phyloP scores from a whole-genome alignment of 2,888 invertebrate genomes.

The Punctoribates punctum region DNA sequence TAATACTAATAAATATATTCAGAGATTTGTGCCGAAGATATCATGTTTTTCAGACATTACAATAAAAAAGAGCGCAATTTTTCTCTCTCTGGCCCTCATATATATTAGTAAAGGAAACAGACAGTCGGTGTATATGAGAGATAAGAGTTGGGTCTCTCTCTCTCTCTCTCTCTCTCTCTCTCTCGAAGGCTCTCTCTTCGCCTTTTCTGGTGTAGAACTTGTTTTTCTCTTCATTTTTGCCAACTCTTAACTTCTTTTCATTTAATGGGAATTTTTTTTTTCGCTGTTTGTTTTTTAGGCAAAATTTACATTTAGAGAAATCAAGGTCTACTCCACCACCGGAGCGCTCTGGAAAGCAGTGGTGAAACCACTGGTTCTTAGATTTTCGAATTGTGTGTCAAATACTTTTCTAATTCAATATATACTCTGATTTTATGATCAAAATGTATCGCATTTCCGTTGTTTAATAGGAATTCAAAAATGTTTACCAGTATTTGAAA shows the following conservation, averaged over 20 bases:
- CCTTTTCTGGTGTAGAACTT: background rate
- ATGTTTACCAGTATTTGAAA: background rate
- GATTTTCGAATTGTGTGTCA: too few species aligned
- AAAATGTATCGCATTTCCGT: too few species aligned
- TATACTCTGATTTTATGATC: too few species aligned
- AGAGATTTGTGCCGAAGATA: conserved; percentile 12
- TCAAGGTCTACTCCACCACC: too few species aligned
- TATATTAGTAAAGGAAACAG: background rate
- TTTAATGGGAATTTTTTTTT: background rate
- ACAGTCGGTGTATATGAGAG: conserved; percentile 22
- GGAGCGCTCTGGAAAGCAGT: too few species aligned
- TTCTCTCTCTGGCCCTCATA: background rate
- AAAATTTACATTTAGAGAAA: too few species aligned
- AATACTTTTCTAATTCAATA: too few species aligned
- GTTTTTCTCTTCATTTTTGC: background rate
- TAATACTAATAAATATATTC: conserved; percentile 3
- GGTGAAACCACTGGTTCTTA: too few species aligned
- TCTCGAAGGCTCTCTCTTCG: too few species aligned
- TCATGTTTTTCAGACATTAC: background rate
- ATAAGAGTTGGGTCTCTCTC: background rate
- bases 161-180: too few species aligned
- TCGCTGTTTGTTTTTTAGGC: background rate
- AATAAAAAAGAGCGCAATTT: conserved; percentile 22
- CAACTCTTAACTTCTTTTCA: background rate
- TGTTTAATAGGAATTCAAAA: too few species aligned